These are phyloP conservation scores for Choloepus hoffmanni DNA, from an alignment of 2,113 vertebrate genomes.

Conservation along the genomic window DNA sequence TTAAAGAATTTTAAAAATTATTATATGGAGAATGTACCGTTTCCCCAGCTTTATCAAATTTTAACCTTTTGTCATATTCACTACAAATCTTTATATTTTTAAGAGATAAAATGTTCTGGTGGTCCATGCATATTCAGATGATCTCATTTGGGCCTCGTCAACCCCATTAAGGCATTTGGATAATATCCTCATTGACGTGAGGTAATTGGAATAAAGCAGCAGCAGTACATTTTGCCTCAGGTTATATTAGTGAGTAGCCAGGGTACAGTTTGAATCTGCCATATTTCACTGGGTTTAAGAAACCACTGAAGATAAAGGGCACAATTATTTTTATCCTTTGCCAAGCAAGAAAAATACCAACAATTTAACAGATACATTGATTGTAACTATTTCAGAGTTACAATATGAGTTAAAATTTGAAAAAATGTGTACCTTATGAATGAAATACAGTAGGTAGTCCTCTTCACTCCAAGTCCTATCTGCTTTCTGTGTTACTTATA, in stretches of 20 bases:
- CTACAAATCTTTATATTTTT: slow-evolving; percentile 26
- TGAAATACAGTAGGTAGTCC: background rate
- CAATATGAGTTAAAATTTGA: background rate
- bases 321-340: slow-evolving; percentile 27
- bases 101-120: slow-evolving; percentile 35
- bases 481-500: background rate
- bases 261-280: slow-evolving; percentile 2
- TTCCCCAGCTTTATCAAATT: background rate
- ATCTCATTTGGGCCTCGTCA: background rate
- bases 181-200: slow-evolving; percentile 8
- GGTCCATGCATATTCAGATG: background rate
- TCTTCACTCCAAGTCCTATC: background rate
- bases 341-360: slow-evolving; percentile 23
- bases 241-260: background rate
- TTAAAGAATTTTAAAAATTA: background rate
- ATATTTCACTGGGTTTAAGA: slow-evolving; percentile 17
- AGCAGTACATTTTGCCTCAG: background rate
- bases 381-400: slow-evolving; percentile 50
- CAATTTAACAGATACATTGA: background rate
- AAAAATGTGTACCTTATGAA: background rate
- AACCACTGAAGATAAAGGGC: background rate
- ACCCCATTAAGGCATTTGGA: background rate
- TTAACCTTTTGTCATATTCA: background rate
- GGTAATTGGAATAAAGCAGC: background rate
- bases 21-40: background rate